Conservation (phyloP, 2,113 vertebrate genomes). For the Zingel zingel region DNA sequence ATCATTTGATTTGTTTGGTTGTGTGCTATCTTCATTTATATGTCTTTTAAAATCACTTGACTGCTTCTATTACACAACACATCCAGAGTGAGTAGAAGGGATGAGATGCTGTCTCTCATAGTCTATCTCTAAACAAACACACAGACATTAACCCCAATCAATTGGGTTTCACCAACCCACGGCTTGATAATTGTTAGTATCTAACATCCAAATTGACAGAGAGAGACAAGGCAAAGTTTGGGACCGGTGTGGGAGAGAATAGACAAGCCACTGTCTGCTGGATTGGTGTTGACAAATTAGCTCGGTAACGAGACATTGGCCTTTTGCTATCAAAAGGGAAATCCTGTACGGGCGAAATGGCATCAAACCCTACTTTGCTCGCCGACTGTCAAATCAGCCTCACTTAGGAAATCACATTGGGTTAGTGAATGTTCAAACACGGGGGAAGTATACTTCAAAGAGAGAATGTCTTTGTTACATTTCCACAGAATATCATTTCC, state of each 20-base stretch:
- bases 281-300: conserved; percentile 55
- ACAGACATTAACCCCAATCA: conserved; percentile 13
- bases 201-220: conserved; percentile 11
- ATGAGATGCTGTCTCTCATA: not conserved
- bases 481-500: not conserved
- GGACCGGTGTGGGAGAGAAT: not conserved
- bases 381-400: conserved; percentile 36
- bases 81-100: not conserved
- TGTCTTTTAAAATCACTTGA: not conserved
- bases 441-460: conserved; percentile 6
- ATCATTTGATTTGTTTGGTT: too few relatives aligned
- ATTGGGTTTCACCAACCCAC: not conserved
- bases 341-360: conserved; percentile 17
- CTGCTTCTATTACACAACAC: not conserved
- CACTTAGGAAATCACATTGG: conserved; percentile 27
- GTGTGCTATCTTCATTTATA: not conserved
- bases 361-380: conserved; percentile 14
- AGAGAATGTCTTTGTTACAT: not conserved
- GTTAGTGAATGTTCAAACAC: not conserved
- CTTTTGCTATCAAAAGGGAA: conserved; percentile 34
- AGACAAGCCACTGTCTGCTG: conserved; percentile 13
- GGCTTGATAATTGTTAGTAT: not conserved
- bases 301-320: conserved; percentile 52
- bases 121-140: not conserved
- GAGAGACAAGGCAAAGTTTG: conserved; percentile 23